Evolutionary conservation across 2,797 vertebrate species (phyloP).

Genomic region (Rhabdomys pumilio): DNA sequence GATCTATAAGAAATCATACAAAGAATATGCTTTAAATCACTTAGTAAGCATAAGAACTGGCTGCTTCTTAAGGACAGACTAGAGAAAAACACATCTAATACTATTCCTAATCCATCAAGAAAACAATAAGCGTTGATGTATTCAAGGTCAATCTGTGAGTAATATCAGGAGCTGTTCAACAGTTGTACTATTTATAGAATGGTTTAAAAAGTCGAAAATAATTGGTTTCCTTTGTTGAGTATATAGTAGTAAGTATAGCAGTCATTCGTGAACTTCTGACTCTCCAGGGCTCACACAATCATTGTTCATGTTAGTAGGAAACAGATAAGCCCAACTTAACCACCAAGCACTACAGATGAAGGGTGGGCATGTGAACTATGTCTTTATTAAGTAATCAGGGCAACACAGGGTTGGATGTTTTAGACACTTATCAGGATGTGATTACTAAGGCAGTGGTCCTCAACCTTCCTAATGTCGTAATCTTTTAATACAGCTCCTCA

Average conservation of each 20-base stretch:
- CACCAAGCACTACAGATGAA: background rate
- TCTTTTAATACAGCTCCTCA: no score
- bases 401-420: background rate
- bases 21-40: background rate
- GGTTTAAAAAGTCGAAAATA: background rate
- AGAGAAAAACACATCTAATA: background rate
- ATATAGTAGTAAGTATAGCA: background rate
- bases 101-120: background rate
- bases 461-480: background rate
- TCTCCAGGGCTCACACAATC: conserved; percentile 4
- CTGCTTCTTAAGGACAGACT: conserved; percentile 29
- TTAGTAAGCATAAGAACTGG: background rate
- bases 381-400: conserved; percentile 7
- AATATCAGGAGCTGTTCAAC: background rate
- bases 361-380: background rate
- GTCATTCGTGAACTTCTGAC: conserved; percentile 33
- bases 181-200: background rate
- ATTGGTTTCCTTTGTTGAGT: background rate
- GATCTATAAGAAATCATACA: background rate
- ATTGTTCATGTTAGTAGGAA: conserved; percentile 25
- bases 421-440: background rate
- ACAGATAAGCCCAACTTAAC: background rate
- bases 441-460: background rate
- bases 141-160: conserved; percentile 15
- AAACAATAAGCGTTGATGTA: background rate